A percentile compares a stretch with the other conserved stretches of the same genome.
Evolutionary conservation across 2,888 invertebrate genomes (phyloP).

Genomic region (Troilus luridus): DNA sequence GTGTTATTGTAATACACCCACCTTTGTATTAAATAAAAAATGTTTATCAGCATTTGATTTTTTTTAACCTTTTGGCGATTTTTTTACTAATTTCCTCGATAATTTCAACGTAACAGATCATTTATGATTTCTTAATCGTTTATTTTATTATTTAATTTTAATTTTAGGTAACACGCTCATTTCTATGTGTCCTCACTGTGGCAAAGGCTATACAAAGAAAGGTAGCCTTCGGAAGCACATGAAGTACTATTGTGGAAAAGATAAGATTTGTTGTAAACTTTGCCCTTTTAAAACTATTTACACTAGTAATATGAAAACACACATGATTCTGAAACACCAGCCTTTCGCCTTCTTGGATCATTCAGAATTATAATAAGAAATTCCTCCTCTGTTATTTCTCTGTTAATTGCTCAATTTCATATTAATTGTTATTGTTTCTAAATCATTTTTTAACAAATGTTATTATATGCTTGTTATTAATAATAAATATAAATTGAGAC

Average conservation of each 20-base stretch:
- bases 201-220: slow-evolving; percentile 44
- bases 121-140: neutral
- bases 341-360: neutral
- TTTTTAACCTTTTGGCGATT: neutral
- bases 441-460: neutral
- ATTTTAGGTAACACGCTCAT: slow-evolving; percentile 20
- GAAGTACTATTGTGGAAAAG: slow-evolving; percentile 50
- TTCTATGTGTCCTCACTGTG: slow-evolving; percentile 43
- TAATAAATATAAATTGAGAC: neutral
- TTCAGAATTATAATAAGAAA: neutral
- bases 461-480: neutral
- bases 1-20: neutral
- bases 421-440: neutral
- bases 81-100: neutral
- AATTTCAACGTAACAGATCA: neutral
- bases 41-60: neutral
- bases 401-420: neutral
- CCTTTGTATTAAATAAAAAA: neutral
- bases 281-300: slow-evolving; percentile 15
- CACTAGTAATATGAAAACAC: slow-evolving; percentile 12
- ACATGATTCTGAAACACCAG: neutral
- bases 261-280: slow-evolving; percentile 12
- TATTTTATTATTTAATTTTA: slow-evolving; percentile 23
- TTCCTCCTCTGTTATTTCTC: neutral
- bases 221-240: slow-evolving; percentile 56